These are phyloP conservation scores for Tanypteryx hageni DNA, from an alignment of 2,888 invertebrate genomes.

Conservation along the genomic window DNA sequence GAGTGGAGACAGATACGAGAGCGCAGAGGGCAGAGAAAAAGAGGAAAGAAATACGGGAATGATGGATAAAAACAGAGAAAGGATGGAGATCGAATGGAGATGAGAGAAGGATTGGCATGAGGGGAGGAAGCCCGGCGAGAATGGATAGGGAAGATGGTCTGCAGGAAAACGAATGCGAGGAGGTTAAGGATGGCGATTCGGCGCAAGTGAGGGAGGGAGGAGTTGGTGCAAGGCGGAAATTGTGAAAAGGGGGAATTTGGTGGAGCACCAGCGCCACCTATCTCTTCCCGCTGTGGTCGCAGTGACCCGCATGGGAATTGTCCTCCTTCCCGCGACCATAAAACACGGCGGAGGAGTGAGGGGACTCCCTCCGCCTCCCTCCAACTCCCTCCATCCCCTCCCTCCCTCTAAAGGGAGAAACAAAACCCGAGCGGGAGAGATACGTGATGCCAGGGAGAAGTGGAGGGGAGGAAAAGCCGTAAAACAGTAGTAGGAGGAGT, in stretches of 20 bases:
- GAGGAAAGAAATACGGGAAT: not conserved
- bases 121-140: no score
- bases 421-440: slow-evolving; percentile 2
- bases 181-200: not conserved
- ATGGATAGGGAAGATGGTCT: not conserved
- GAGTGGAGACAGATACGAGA: not conserved
- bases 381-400: not conserved
- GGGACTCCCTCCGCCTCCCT: not conserved
- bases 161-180: not conserved
- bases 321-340: slow-evolving; percentile 39
- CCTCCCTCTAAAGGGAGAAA: slow-evolving; percentile 35
- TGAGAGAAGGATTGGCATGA: slow-evolving; percentile 12
- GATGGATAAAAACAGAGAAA: not conserved
- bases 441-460: no score
- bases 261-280: slow-evolving; percentile 26
- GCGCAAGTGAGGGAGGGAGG: not conserved
- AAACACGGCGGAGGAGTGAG: slow-evolving; percentile 52
- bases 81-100: slow-evolving; percentile 6
- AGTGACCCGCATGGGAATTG: slow-evolving; percentile 58
- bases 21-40: not conserved
- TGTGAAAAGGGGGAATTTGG: not conserved
- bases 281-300: slow-evolving; percentile 37
- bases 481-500: not conserved
- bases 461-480: not conserved
- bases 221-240: not conserved